Evolutionary conservation across 2,113 vertebrate species (phyloP).

Genomic region (Myotis lucifugus): DNA sequence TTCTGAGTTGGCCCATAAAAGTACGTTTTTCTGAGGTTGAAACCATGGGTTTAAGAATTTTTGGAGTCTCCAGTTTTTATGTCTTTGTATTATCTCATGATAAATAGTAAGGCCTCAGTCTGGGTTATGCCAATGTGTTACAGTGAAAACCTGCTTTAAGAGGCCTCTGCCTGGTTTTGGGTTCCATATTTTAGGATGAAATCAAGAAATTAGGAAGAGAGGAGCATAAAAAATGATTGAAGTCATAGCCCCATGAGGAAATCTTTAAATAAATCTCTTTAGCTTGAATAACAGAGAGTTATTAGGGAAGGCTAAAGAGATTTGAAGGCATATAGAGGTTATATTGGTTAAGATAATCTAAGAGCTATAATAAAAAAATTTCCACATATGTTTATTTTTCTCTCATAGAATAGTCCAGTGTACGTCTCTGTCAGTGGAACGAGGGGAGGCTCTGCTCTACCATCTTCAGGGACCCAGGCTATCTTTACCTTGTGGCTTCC

Average conservation of each 20-base stretch:
- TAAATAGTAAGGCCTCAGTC: neutral
- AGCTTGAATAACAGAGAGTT: slow-evolving; percentile 7
- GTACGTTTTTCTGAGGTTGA: neutral
- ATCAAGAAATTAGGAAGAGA: slow-evolving; percentile 26
- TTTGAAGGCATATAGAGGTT: neutral
- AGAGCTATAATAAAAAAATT: neutral
- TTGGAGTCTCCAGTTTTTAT: neutral
- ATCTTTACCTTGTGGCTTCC: neutral
- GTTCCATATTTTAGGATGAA: neutral
- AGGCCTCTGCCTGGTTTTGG: neutral
- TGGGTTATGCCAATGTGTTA: neutral
- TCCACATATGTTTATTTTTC: neutral
- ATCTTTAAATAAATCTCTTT: neutral
- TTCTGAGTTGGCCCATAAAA: neutral
- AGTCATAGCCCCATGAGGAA: neutral
- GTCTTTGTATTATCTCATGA: slow-evolving; percentile 2
- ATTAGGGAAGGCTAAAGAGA: neutral
- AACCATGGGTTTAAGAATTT: slow-evolving; percentile 23
- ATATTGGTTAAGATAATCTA: neutral
- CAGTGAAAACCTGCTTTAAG: neutral
- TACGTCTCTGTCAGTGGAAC: neutral
- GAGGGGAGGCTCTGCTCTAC: neutral
- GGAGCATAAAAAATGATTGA: neutral
- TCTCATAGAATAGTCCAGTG: neutral
- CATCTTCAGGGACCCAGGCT: neutral